Conservation (phyloP, 2,113 vertebrate species). For the Pachyramphus minor region DNA sequence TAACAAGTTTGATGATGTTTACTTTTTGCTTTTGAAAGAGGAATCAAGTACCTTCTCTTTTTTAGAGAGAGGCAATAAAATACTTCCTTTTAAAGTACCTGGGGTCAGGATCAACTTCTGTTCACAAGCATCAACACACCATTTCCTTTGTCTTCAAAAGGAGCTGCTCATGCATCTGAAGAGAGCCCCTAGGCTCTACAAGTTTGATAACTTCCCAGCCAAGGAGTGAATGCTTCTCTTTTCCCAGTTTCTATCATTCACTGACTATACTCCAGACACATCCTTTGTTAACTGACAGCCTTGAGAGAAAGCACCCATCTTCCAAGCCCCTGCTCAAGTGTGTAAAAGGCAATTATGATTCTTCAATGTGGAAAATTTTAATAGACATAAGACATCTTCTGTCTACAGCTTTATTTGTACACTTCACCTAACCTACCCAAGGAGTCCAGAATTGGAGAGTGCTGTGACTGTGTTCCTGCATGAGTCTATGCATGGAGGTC, state of each 20-base stretch:
- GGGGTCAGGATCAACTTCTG: not conserved
- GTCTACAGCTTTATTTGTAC: not conserved
- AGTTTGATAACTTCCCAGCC: not conserved
- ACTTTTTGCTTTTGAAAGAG: not conserved
- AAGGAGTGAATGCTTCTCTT: not conserved
- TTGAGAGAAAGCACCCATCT: not conserved
- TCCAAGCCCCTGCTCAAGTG: not conserved
- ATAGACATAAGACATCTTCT: not conserved
- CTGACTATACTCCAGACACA: not conserved
- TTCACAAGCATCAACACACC: not conserved
- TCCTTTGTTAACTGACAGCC: not conserved
- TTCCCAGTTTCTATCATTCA: not conserved
- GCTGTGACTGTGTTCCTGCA: fast-evolving
- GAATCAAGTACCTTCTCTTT: not conserved
- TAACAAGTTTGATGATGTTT: not conserved
- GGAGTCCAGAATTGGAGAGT: not conserved
- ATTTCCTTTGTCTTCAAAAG: not conserved
- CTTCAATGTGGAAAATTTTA: not conserved
- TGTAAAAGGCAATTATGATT: not conserved
- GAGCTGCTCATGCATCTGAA: not conserved
- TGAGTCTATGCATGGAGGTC: not conserved
- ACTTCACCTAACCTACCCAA: not conserved
- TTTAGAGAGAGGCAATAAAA: not conserved
- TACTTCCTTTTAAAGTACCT: not conserved
- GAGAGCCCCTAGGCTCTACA: not conserved